Percentiles rank a stretch among this genome's conserved stretches.
These are phyloP conservation scores for Hoplodrina blanda DNA, from an alignment of 2,888 invertebrate species.

Conservation along the genomic window DNA sequence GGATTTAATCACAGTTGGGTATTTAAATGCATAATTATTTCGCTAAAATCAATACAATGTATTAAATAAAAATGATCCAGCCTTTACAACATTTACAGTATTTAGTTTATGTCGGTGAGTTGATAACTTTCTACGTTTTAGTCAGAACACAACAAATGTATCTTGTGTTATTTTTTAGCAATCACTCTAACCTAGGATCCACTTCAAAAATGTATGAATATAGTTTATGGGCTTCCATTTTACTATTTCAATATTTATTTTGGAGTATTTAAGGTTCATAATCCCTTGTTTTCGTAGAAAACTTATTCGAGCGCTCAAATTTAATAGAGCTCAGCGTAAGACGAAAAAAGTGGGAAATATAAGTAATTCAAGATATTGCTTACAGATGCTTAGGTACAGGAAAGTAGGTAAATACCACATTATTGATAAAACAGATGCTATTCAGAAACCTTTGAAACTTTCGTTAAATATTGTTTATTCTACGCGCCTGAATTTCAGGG, in stretches of 20 bases:
- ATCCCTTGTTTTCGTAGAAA: conserved; percentile 7
- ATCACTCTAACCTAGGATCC: conserved; percentile 1
- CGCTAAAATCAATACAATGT: no score
- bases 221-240: conserved; percentile 10
- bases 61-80: no score
- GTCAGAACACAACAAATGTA: neutral
- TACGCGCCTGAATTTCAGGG: conserved; percentile 20
- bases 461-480: neutral
- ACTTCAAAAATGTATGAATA: conserved; percentile 15
- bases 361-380: conserved; percentile 37
- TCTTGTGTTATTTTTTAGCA: neutral
- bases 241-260: conserved; percentile 16
- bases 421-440: conserved; percentile 7
- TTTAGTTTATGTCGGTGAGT: neutral
- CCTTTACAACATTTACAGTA: neutral
- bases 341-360: conserved; percentile 38
- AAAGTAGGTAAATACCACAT: conserved; percentile 26
- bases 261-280: neutral
- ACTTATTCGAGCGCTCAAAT: conserved; percentile 56
- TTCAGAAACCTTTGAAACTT: neutral
- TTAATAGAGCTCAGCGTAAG: conserved; percentile 48
- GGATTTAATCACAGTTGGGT: no score
- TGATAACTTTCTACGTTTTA: neutral
- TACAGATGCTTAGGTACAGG: conserved; percentile 16
- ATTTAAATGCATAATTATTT: no score